Conservation (phyloP, 2,797 vertebrate species). For the Silurus aristotelis region DNA sequence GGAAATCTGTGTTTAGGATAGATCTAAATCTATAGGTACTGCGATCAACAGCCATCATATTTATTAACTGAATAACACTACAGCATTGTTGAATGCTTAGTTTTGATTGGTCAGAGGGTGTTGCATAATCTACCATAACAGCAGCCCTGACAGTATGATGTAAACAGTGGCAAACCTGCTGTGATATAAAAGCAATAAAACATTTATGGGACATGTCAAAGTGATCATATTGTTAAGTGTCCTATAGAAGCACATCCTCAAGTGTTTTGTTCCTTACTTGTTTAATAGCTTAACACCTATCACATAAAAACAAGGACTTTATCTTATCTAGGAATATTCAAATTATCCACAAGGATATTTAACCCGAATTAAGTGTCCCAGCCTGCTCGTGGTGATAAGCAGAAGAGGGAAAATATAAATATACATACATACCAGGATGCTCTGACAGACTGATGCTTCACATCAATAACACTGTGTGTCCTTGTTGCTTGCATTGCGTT, state of each 20-base stretch:
- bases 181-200: background rate
- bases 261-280: background rate
- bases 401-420: background rate
- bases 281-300: background rate
- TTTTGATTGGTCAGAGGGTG: background rate
- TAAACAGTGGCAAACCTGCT: background rate
- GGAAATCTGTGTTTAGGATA: background rate
- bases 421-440: constrained; percentile 1
- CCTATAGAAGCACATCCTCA: background rate
- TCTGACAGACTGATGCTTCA: constrained; percentile 21
- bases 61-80: background rate
- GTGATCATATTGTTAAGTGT: background rate
- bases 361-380: background rate
- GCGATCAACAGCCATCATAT: background rate
- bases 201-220: background rate
- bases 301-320: constrained; percentile 3
- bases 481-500: constrained; percentile 33
- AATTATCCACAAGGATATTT: background rate
- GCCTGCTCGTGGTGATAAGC: constrained; percentile 4
- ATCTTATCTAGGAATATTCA: constrained; percentile 6
- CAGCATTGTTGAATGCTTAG: background rate
- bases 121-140: background rate
- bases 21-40: background rate
- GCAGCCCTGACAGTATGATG: background rate
- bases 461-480: constrained; percentile 24